Conservation (phyloP, 2,888 invertebrate species). For the Drosophila affinis region DNA sequence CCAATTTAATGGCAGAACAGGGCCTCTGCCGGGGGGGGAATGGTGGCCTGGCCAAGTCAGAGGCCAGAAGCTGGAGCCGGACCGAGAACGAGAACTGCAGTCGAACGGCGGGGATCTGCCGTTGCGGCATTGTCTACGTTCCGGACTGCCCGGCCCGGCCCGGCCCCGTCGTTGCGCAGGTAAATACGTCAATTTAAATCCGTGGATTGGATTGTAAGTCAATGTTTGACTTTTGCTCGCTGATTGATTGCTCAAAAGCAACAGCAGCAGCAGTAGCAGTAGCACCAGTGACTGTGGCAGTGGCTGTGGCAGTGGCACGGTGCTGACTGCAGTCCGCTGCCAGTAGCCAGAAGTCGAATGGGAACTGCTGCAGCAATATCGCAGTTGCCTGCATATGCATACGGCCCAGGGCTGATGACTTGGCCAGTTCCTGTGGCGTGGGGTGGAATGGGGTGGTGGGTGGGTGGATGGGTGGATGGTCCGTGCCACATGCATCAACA, state of each 20-base stretch:
- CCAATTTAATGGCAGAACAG: conserved; percentile 70
- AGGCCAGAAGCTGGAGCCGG: conserved; percentile 17
- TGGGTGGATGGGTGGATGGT: conserved; percentile 6
- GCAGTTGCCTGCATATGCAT: conserved; percentile 71
- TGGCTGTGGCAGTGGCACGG: conserved; percentile 12
- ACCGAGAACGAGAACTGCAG: conserved; percentile 12
- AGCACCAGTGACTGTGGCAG: conserved; percentile 20
- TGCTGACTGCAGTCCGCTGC: conserved; percentile 21
- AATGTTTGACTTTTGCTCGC: conserved; percentile 83
- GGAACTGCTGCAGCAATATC: conserved; percentile 50
- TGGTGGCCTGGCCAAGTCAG: conserved; percentile 14
- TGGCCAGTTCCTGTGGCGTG: conserved; percentile 49
- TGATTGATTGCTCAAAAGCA: conserved; percentile 82
- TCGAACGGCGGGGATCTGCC: conserved; percentile 30
- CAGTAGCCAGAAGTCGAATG: conserved; percentile 18
- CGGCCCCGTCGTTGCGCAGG: conserved; percentile 61
- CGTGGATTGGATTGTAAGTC: conserved; percentile 82
- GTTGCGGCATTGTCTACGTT: conserved; percentile 50
- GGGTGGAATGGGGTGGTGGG: neutral
- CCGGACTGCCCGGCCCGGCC: conserved; percentile 25
- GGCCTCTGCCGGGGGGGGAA: conserved; percentile 14
- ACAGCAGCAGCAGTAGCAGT: conserved; percentile 58
- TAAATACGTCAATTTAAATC: conserved; percentile 83
- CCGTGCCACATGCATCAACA: conserved; percentile 61
- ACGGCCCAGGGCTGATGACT: conserved; percentile 73